These are phyloP conservation scores for Apus apus DNA, from an alignment of 2,113 vertebrate species.

Conservation along the genomic window DNA sequence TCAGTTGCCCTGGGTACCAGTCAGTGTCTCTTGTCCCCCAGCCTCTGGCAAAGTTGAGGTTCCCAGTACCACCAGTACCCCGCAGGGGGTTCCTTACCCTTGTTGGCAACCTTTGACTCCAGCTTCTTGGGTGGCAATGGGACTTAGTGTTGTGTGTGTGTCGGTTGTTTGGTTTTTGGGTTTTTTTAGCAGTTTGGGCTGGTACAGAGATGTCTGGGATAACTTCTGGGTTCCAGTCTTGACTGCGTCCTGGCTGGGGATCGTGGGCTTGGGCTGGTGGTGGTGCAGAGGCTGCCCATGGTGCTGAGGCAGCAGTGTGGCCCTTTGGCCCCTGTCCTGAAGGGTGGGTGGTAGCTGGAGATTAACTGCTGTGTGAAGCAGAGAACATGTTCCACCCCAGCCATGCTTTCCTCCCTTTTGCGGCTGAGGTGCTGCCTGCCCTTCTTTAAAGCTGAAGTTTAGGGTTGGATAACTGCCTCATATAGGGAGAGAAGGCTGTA, in stretches of 20 bases:
- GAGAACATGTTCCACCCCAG: not conserved
- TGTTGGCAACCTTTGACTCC: not conserved
- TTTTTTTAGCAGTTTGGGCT: not conserved
- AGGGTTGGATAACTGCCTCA: not conserved
- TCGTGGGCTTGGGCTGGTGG: too few relatives aligned
- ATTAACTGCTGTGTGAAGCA: not conserved
- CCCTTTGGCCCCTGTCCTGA: too few relatives aligned
- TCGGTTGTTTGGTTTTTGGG: too few relatives aligned
- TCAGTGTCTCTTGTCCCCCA: not conserved
- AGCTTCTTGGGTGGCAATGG: not conserved
- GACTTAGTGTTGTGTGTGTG: too few relatives aligned
- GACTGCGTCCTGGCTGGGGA: not conserved
- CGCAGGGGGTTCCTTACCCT: accelerated
- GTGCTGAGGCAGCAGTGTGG: not conserved
- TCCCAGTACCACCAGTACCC: too few relatives aligned
- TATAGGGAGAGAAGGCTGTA: not conserved
- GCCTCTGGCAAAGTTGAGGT: not conserved
- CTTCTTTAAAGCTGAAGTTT: not conserved
- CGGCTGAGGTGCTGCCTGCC: not conserved
- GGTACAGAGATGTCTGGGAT: not conserved
- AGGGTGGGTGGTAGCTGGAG: not conserved
- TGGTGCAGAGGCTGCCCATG: not conserved
- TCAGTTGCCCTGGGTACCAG: not conserved
- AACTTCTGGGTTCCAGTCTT: not conserved
- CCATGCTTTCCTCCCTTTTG: not conserved